Conservation (phyloP, 2,797 vertebrate genomes). For the Bradypodion ventrale region DNA sequence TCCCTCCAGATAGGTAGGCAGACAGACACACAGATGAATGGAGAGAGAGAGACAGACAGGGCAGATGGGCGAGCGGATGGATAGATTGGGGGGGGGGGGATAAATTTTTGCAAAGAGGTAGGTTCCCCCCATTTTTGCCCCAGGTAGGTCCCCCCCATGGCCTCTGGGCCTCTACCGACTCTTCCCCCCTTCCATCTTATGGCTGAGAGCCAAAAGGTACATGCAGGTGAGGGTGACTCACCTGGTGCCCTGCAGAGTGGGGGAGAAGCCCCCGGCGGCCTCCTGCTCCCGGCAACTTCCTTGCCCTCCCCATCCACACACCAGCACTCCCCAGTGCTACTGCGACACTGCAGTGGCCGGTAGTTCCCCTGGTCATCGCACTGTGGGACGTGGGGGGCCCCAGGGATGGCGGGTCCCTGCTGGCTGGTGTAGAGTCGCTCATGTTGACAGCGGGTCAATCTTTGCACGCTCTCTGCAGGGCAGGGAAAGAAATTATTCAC, state of each 20-base stretch:
- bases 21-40: too few relatives aligned
- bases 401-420: not conserved
- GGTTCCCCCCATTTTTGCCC: too few relatives aligned
- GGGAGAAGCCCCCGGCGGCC: conserved; percentile 69
- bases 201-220: not conserved
- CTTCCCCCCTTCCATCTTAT: too few relatives aligned
- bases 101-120: too few relatives aligned
- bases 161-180: not conserved
- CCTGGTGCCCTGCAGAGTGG: conserved; percentile 78
- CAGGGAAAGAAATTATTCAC: not conserved
- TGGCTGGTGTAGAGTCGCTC: conserved; percentile 41
- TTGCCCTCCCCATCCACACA: conserved; percentile 81
- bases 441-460: conserved; percentile 56
- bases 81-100: too few relatives aligned
- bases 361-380: conserved; percentile 78
- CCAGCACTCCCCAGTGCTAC: conserved; percentile 86
- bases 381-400: conserved; percentile 65
- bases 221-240: conserved; percentile 43
- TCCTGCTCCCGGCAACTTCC: conserved; percentile 80
- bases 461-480: not conserved
- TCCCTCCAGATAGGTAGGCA: too few relatives aligned
- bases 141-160: too few relatives aligned
- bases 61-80: too few relatives aligned
- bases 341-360: conserved; percentile 81
- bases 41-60: too few relatives aligned